Evolutionary conservation across 2,888 invertebrate genomes (phyloP).

Genomic region (Embidobia sp.): DNA sequence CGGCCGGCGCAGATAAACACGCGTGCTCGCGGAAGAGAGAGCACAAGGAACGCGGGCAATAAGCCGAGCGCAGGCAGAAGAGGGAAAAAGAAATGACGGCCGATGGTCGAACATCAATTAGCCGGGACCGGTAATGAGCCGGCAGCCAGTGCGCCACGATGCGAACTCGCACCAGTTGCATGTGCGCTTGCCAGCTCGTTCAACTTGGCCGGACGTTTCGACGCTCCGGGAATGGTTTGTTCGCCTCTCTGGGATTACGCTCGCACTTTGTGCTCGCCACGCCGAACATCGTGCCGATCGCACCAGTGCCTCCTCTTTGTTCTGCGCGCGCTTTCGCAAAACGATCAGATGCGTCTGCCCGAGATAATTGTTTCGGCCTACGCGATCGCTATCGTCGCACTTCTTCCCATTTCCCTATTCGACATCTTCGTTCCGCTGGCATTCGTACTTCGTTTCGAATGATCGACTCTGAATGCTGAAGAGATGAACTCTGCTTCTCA

Average conservation of each 20-base stretch:
- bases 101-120: conserved; percentile 65
- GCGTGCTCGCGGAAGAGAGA: conserved; percentile 34
- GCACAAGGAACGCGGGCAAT: conserved; percentile 27
- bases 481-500: too few relatives aligned
- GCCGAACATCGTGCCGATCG: conserved; percentile 21
- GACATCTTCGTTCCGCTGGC: conserved; percentile 15
- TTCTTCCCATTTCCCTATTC: background rate
- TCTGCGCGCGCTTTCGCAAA: conserved; percentile 20
- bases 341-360: background rate
- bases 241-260: conserved; percentile 40
- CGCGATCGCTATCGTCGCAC: conserved; percentile 26
- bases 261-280: conserved; percentile 41
- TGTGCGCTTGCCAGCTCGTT: conserved; percentile 51
- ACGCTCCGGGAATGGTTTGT: conserved; percentile 37
- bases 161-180: conserved; percentile 44
- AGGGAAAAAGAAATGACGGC: conserved; percentile 21
- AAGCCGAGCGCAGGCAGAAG: conserved; percentile 14
- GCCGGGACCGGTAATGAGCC: conserved; percentile 65
- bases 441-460: conserved; percentile 30
- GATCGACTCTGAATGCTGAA: too few relatives aligned
- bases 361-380: conserved; percentile 34
- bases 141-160: conserved; percentile 42
- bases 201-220: conserved; percentile 55
- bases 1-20: conserved; percentile 41
- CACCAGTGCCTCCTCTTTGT: conserved; percentile 39